These are phyloP conservation scores for Listrodromus nycthemerus DNA, from an alignment of 2,888 invertebrate species.

Conservation along the genomic window DNA sequence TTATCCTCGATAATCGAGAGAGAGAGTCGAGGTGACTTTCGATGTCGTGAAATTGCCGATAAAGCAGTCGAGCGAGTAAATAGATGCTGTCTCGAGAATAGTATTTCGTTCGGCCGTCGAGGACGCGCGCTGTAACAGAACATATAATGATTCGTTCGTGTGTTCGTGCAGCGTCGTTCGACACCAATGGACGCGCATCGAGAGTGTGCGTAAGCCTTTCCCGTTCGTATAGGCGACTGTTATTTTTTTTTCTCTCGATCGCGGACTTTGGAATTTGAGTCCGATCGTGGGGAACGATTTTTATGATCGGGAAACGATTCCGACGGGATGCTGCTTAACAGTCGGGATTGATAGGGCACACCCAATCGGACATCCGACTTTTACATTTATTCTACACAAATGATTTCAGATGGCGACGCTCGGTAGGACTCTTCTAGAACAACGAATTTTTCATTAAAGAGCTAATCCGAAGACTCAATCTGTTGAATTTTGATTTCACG, in stretches of 20 bases:
- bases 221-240: slow-evolving; percentile 15
- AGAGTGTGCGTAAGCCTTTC: slow-evolving; percentile 59
- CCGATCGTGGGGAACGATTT: slow-evolving; percentile 6
- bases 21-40: slow-evolving; percentile 7
- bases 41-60: slow-evolving; percentile 8
- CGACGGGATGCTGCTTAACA: background rate
- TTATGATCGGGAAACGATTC: slow-evolving; percentile 9
- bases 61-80: slow-evolving; percentile 13
- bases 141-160: background rate
- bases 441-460: background rate
- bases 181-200: slow-evolving; percentile 64
- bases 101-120: background rate
- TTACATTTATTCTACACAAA: background rate
- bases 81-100: background rate
- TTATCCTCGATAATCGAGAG: background rate
- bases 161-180: background rate
- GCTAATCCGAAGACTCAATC: too few relatives aligned
- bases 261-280: slow-evolving; percentile 15
- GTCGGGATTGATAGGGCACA: background rate
- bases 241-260: slow-evolving; percentile 18
- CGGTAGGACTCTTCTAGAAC: background rate
- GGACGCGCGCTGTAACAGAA: background rate
- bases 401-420: background rate
- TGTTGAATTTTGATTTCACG: too few relatives aligned
- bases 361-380: background rate